These are phyloP conservation scores for Leucophora obtusa DNA, from an alignment of 2,888 invertebrate species.

Conservation along the genomic window DNA sequence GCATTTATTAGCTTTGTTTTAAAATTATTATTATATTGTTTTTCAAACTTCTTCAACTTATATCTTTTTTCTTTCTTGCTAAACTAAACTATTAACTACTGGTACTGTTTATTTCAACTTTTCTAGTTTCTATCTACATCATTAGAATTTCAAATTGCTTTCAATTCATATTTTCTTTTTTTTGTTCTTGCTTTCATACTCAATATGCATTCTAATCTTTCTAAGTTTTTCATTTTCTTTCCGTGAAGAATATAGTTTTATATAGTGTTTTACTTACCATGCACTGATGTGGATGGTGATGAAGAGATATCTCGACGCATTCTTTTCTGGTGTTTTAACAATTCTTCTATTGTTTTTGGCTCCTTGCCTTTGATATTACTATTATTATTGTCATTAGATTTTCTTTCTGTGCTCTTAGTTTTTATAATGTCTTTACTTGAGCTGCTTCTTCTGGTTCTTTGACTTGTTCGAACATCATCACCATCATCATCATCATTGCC, in stretches of 20 bases:
- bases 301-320: conserved; percentile 74
- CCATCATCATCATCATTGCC: conserved; percentile 9
- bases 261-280: conserved; percentile 70
- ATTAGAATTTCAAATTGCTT: conserved; percentile 64
- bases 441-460: conserved; percentile 29
- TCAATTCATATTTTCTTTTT: conserved; percentile 59
- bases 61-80: background rate
- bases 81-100: conserved; percentile 12
- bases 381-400: conserved; percentile 66
- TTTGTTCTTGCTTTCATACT: background rate
- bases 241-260: too few species aligned
- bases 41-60: background rate
- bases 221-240: background rate
- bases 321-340: conserved; percentile 64
- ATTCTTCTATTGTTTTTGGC: conserved; percentile 55
- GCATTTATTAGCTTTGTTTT: conserved; percentile 48
- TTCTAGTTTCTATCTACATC: conserved; percentile 42
- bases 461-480: conserved; percentile 1
- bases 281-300: conserved; percentile 74
- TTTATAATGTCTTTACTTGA: conserved; percentile 58
- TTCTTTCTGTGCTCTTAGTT: conserved; percentile 68
- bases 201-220: conserved; percentile 13
- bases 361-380: conserved; percentile 39
- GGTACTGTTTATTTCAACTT: conserved; percentile 23
- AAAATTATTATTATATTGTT: background rate